Evolutionary conservation across 1,140 invertebrate species (phyloP).

Genomic region (Papilio aristodemus): DNA sequence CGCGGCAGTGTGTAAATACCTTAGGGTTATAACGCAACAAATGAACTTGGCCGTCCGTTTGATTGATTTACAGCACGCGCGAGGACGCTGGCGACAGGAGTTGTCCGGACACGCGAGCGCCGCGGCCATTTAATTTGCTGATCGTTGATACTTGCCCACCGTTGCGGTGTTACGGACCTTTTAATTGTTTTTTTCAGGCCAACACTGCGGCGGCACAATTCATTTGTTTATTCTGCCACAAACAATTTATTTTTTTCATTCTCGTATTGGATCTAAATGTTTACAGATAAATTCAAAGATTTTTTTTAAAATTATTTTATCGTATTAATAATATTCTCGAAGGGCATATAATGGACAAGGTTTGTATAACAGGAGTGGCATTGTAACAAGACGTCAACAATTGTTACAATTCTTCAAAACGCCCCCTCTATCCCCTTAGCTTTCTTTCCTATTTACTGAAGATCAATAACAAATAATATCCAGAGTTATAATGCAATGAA

Average conservation of each 20-base stretch:
- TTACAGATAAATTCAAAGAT: no score
- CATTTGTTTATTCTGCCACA: slow-evolving; percentile 9
- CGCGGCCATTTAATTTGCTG: slow-evolving; percentile 63
- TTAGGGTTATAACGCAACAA: slow-evolving; percentile 37
- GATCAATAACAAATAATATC: slow-evolving; percentile 12
- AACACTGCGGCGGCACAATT: slow-evolving; percentile 10
- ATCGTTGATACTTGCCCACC: slow-evolving; percentile 34
- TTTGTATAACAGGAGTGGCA: no score
- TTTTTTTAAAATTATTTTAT: no score
- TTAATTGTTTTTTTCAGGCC: slow-evolving; percentile 15
- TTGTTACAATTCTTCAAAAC: no score
- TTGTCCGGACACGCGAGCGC: slow-evolving; percentile 47
- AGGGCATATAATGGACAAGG: no score
- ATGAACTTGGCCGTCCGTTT: slow-evolving; percentile 46
- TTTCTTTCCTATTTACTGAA: not conserved
- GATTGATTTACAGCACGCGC: slow-evolving; percentile 60
- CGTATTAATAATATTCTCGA: no score
- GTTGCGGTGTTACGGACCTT: slow-evolving; percentile 14
- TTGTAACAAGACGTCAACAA: no score
- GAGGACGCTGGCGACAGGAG: slow-evolving; percentile 38
- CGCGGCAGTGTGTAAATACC: slow-evolving; percentile 24
- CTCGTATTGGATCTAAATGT: not conserved
- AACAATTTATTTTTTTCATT: not conserved
- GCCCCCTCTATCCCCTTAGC: no score
- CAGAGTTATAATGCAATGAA: not conserved